A percentile compares a stretch with the other conserved stretches of the same genome.
These are phyloP conservation scores for Drosophila demipolita DNA, from an alignment of 2,888 invertebrate genomes.

Conservation along the genomic window DNA sequence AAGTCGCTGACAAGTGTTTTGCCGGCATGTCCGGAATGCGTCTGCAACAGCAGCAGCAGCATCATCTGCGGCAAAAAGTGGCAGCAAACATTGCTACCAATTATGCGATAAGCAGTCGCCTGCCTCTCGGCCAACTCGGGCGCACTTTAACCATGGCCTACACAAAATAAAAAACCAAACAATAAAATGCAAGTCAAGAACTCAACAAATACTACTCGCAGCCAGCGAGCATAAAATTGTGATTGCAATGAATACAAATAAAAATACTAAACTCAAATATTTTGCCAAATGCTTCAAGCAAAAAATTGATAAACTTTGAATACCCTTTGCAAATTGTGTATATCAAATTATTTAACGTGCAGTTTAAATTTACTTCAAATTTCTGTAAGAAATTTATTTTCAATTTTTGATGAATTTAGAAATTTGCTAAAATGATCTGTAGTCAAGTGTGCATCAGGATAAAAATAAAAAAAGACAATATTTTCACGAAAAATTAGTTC, in stretches of 20 bases:
- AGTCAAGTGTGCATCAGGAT: too few relatives aligned
- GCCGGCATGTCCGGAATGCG: slow-evolving; percentile 76
- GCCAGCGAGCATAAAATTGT: slow-evolving; percentile 41
- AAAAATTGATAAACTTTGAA: background rate
- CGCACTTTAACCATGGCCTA: slow-evolving; percentile 53
- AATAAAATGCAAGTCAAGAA: slow-evolving; percentile 22
- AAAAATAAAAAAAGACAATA: too few relatives aligned
- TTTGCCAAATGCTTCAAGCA: slow-evolving; percentile 24
- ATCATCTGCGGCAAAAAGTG: slow-evolving; percentile 61
- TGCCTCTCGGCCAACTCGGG: slow-evolving; percentile 47
- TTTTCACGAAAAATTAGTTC: too few relatives aligned
- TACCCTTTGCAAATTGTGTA: slow-evolving; percentile 1
- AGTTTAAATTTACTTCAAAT: background rate
- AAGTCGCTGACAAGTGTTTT: slow-evolving; percentile 79
- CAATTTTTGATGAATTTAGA: too few relatives aligned
- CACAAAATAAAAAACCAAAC: slow-evolving; percentile 4
- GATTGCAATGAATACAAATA: slow-evolving; percentile 50
- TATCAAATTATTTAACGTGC: background rate
- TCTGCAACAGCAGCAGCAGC: slow-evolving; percentile 22
- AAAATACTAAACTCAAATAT: slow-evolving; percentile 45
- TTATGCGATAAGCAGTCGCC: slow-evolving; percentile 72
- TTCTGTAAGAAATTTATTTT: background rate
- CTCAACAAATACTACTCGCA: slow-evolving; percentile 24
- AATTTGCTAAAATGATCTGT: too few relatives aligned
- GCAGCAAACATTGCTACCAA: slow-evolving; percentile 77